A percentile compares a stretch with the other conserved stretches of the same genome.
Evolutionary conservation across 2,797 vertebrate species (phyloP).

Genomic region (Muraenolepis orangiensis): DNA sequence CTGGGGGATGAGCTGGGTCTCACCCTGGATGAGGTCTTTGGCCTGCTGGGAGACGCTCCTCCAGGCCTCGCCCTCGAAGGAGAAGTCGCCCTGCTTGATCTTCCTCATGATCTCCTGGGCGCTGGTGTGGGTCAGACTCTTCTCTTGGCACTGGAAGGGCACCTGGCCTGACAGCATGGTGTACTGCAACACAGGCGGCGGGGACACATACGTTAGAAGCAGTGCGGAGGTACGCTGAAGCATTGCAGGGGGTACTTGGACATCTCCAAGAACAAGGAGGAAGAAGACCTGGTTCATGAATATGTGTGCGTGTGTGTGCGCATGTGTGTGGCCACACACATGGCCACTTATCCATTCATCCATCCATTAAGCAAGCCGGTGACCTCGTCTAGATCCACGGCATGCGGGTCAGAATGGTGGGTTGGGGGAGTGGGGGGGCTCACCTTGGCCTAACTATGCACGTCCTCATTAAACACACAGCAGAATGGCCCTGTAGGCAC

Average conservation of each 20-base stretch:
- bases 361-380: background rate
- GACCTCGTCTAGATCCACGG: conserved; percentile 31
- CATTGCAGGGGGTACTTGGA: too few relatives aligned
- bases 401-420: background rate
- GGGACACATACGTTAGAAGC: background rate
- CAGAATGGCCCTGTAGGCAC: conserved; percentile 40
- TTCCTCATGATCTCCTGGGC: conserved; percentile 98
- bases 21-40: conserved; percentile 96
- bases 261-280: too few relatives aligned
- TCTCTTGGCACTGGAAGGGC: conserved; percentile 94
- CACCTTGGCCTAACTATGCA: conserved; percentile 52
- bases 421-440: conserved; percentile 15
- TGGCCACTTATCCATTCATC: too few relatives aligned
- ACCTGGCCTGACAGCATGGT: conserved; percentile 98
- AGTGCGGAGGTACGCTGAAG: background rate
- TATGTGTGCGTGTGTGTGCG: too few relatives aligned
- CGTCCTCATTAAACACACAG: conserved; percentile 35
- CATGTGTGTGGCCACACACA: background rate
- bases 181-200: conserved; percentile 73
- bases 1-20: conserved; percentile 10
- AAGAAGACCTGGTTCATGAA: too few relatives aligned
- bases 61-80: conserved; percentile 96
- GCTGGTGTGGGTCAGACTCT: conserved; percentile 87
- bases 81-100: conserved; percentile 97
- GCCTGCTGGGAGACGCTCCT: conserved; percentile 94